Percentiles rank a stretch among this genome's conserved stretches.
Evolutionary conservation across 2,888 invertebrate species (phyloP).

Genomic region (Nematopogon swammerdamellus): DNA sequence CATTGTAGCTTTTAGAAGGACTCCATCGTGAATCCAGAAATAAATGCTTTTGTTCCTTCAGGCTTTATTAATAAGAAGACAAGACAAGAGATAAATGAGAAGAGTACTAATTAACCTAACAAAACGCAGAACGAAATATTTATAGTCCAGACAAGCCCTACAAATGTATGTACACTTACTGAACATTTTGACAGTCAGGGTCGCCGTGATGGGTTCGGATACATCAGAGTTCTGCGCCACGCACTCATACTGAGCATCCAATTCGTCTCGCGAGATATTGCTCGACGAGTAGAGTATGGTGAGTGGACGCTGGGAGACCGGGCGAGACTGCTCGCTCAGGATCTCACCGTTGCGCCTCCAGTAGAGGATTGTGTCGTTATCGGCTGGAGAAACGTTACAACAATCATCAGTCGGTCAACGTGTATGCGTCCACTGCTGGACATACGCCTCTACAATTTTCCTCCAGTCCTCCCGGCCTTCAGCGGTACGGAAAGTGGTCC

Average conservation of each 20-base stretch:
- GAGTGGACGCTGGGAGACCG: slow-evolving; percentile 17
- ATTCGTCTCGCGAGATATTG: slow-evolving; percentile 25
- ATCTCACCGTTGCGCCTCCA: slow-evolving; percentile 32
- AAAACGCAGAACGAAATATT: too few relatives aligned
- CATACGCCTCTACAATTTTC: too few relatives aligned
- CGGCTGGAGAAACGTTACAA: slow-evolving; percentile 17
- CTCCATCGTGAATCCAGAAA: too few relatives aligned
- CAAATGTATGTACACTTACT: slow-evolving; percentile 34
- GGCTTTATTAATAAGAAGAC: too few relatives aligned
- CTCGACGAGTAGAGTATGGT: slow-evolving; percentile 20
- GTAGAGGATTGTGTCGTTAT: slow-evolving; percentile 25
- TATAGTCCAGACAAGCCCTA: too few relatives aligned
- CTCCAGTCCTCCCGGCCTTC: too few relatives aligned
- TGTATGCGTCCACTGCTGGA: too few relatives aligned
- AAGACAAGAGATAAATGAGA: background rate
- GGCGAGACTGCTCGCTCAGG: slow-evolving; percentile 16
- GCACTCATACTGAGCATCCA: slow-evolving; percentile 34
- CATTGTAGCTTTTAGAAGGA: too few relatives aligned
- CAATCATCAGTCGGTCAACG: too few relatives aligned
- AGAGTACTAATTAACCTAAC: too few relatives aligned
- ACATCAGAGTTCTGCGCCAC: slow-evolving; percentile 35
- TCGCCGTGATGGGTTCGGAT: slow-evolving; percentile 25
- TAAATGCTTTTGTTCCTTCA: too few relatives aligned
- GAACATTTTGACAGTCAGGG: slow-evolving; percentile 31
- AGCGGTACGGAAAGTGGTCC: too few relatives aligned